These are phyloP conservation scores for Meandrusa payeni DNA, from an alignment of 2,888 invertebrate genomes.

Conservation along the genomic window DNA sequence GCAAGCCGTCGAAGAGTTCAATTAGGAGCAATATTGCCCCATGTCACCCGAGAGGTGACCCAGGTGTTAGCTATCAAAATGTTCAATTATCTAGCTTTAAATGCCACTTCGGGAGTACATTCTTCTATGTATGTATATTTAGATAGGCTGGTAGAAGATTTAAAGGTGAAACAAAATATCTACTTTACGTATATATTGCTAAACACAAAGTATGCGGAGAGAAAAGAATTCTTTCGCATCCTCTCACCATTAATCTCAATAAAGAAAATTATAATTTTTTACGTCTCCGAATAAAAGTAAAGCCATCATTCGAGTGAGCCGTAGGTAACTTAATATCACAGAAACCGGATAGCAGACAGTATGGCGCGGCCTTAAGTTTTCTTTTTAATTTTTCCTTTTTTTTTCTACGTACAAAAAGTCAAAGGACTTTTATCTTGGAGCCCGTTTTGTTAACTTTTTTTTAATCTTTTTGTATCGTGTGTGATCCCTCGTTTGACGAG, in stretches of 20 bases:
- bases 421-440: slow-evolving; percentile 61
- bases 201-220: slow-evolving; percentile 25
- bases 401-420: slow-evolving; percentile 56
- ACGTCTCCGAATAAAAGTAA: slow-evolving; percentile 58
- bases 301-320: slow-evolving; percentile 50
- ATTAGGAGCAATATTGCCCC: too few relatives aligned
- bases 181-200: too few relatives aligned
- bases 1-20: too few relatives aligned
- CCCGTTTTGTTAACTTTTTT: slow-evolving; percentile 44
- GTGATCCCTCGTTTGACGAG: slow-evolving; percentile 60
- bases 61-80: slow-evolving; percentile 10
- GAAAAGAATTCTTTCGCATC: slow-evolving; percentile 38
- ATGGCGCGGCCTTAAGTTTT: slow-evolving; percentile 75
- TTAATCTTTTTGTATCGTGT: slow-evolving; percentile 59
- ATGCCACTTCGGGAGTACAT: too few relatives aligned
- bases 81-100: too few relatives aligned
- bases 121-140: too few relatives aligned
- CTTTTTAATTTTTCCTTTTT: slow-evolving; percentile 59
- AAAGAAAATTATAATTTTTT: slow-evolving; percentile 62
- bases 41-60: too few relatives aligned
- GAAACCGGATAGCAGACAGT: slow-evolving; percentile 80
- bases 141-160: too few relatives aligned
- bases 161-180: too few relatives aligned
- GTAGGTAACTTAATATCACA: slow-evolving; percentile 67
- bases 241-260: slow-evolving; percentile 57